Conservation (phyloP, 2,888 invertebrate genomes). For the Heliconius erato region DNA sequence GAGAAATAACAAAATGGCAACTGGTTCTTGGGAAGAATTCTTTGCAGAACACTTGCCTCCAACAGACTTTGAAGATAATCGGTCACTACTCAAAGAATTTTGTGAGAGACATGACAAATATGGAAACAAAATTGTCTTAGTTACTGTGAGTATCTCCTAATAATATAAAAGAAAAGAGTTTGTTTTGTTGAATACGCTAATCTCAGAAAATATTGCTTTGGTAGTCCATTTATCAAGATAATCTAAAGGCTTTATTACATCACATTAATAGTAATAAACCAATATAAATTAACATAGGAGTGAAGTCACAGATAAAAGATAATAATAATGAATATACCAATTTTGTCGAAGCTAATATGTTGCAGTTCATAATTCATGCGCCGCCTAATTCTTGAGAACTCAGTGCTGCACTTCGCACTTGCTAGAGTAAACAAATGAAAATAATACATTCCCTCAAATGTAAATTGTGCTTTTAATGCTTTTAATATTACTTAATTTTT, state of each 20-base stretch:
- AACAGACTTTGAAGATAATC: constrained; percentile 90
- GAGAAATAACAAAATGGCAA: constrained; percentile 56
- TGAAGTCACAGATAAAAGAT: no score
- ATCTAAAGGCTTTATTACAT: no score
- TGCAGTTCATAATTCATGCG: no score
- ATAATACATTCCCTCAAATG: no score
- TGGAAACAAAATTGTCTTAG: constrained; percentile 90
- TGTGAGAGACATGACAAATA: constrained; percentile 89
- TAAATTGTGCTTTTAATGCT: neutral
- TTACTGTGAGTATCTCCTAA: constrained; percentile 88
- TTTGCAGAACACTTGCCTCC: constrained; percentile 92
- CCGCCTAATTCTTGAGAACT: no score
- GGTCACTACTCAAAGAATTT: constrained; percentile 90
- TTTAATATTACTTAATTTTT: neutral
- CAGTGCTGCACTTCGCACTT: no score
- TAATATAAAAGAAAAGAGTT: neutral
- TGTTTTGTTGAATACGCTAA: neutral
- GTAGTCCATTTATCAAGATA: neutral
- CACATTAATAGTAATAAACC: no score
- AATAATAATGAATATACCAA: no score
- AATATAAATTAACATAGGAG: no score
- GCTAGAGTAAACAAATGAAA: no score
- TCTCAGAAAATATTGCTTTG: neutral
- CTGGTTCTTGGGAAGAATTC: constrained; percentile 93
- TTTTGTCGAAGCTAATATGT: no score